Conservation (phyloP, 1,140 invertebrate genomes). For the Acromyrmex echinatior region DNA sequence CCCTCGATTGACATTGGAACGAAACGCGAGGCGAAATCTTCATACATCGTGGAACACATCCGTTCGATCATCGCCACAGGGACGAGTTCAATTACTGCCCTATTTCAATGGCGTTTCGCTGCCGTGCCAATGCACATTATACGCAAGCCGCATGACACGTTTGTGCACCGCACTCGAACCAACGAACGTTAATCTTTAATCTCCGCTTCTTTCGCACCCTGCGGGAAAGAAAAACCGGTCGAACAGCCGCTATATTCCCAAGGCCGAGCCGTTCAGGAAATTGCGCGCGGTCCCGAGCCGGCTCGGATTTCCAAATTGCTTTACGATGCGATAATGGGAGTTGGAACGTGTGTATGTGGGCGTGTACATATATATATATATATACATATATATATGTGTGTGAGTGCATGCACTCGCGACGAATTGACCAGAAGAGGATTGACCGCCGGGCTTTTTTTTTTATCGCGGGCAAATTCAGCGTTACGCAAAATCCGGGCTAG, state of each 20-base stretch:
- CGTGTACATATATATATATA: no score
- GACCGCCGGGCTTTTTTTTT: conserved; percentile 52
- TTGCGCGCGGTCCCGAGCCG: conserved; percentile 31
- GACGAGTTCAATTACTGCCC: conserved; percentile 44
- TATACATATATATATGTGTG: no score
- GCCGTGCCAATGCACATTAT: conserved; percentile 1
- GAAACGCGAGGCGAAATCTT: background rate
- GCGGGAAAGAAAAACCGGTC: conserved; percentile 57
- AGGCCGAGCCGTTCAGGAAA: conserved; percentile 53
- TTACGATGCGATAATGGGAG: conserved; percentile 67
- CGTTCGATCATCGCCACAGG: conserved; percentile 30
- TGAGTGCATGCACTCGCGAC: background rate
- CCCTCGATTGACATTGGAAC: conserved; percentile 7
- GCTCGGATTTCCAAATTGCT: conserved; percentile 66
- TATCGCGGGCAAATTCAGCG: conserved; percentile 3
- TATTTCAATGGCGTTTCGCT: conserved; percentile 2
- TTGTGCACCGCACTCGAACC: conserved; percentile 1
- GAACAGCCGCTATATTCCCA: conserved; percentile 52
- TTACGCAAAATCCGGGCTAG: conserved; percentile 54
- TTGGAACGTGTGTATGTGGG: background rate
- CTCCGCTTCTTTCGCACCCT: conserved; percentile 54
- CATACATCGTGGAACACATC: conserved; percentile 19
- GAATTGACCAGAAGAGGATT: conserved; percentile 56
- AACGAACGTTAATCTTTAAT: conserved; percentile 58
- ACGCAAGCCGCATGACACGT: conserved; percentile 22